Base-by-base conservation (phyloP, 2,113 vertebrate genomes). In the Thalassarche chlororhynchos region DNA sequence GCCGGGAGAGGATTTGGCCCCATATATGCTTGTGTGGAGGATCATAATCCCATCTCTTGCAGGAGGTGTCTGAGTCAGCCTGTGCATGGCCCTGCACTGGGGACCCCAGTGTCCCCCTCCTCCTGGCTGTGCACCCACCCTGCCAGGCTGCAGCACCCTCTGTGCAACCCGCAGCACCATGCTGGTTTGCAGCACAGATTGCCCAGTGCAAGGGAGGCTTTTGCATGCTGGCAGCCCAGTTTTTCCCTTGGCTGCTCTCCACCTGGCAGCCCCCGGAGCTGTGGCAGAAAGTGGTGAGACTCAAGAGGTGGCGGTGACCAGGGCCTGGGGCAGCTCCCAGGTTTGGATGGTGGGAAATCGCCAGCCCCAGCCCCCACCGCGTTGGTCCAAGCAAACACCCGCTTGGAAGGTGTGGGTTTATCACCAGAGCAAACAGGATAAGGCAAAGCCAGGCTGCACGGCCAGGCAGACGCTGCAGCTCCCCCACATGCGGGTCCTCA, bases 151-250 rank as follows among this genome's bases (percentile, higher is more conserved):
- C 8, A 2, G 52, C 17, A 68, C 34, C 28, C 21, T 54, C 51
- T 5, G 12, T 1, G 3, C 36, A 7, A 12, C 71, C 42, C 0
- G 0, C 34, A 72, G 62, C 31, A 58, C 68, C 12, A 12, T 2
- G 0, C 25, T 72, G 57, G 16, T 80, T 58, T 76, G 31, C 57
- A 46, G 78, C 3, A 4, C 2, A 3, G 40, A 29, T 57, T 1
- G 3, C 36, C 29, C 55, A 32, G 55, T 21, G 34, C 40, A 62
- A 65, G 26, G 40, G 51, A 85, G 14, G 36, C 12, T 85, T 55
- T 49, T 88, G 47, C 42, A 36, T 0, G 0, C 38, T 10, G 4
- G 31, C 44, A 65, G n/a, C 5, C 1, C 0, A 7, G 36, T 17
- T 26, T 82, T 82, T 76, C 55, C 38, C 32, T 72, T 74, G 78